Evolutionary conservation across 2,888 invertebrate species (phyloP).

Genomic region (Phytoseiulus persimilis): DNA sequence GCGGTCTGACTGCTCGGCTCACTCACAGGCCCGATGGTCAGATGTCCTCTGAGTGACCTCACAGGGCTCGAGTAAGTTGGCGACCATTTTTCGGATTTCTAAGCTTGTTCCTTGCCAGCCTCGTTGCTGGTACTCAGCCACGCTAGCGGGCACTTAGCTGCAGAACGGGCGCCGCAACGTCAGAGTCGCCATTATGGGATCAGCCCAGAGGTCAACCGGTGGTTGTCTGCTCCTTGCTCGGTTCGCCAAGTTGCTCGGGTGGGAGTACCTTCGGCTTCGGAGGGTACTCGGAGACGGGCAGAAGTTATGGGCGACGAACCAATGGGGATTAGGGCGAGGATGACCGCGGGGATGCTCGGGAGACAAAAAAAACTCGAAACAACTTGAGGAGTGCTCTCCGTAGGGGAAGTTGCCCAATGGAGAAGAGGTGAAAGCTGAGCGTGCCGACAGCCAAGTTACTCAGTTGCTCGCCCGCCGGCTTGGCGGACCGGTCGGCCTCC

Average conservation of each 20-base stretch:
- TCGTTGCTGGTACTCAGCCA: neutral
- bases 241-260: neutral
- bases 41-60: neutral
- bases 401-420: neutral
- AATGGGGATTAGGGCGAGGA: neutral
- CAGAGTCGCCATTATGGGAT: neutral
- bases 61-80: neutral
- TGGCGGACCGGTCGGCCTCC: neutral
- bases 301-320: neutral
- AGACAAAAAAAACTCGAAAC: neutral
- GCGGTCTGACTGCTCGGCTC: neutral
- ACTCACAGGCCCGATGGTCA: neutral
- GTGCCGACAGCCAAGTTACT: neutral
- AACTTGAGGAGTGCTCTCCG: neutral
- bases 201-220: neutral
- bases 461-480: neutral
- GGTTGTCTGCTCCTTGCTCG: neutral
- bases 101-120: neutral
- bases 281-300: neutral
- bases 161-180: neutral
- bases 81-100: neutral
- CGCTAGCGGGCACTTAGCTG: neutral
- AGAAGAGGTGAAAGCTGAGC: neutral
- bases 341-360: neutral
- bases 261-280: no score